phyloP scores from a whole-genome alignment of 2,888 invertebrate genomes.

The Lithophane socia region DNA sequence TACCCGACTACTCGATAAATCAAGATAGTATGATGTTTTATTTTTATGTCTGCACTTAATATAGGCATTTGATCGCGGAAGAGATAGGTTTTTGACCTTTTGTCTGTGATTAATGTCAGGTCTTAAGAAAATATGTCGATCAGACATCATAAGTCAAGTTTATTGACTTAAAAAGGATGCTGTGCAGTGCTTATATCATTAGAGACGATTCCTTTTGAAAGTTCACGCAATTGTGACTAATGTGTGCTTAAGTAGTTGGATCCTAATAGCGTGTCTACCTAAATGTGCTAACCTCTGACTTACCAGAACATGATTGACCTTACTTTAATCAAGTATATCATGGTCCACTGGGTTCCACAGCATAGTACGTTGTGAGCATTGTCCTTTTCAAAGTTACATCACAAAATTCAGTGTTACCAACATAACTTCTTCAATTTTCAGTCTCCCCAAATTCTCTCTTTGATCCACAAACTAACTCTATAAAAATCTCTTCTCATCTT shows the following conservation, averaged over 20 bases:
- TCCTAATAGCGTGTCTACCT: slow-evolving; percentile 26
- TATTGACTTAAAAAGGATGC: slow-evolving; percentile 45
- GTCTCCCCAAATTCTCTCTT: not conserved
- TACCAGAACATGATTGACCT: not conserved
- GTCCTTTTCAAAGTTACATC: not conserved
- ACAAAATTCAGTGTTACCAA: not conserved
- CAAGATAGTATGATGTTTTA: slow-evolving; percentile 55
- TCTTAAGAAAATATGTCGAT: slow-evolving; percentile 40
- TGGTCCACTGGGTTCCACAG: too few species aligned
- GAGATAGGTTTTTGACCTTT: slow-evolving; percentile 12
- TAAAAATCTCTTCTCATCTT: not conserved
- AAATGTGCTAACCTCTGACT: not conserved
- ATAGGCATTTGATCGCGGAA: slow-evolving; percentile 54
- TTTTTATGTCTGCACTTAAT: slow-evolving; percentile 53
- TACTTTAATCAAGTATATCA: not conserved
- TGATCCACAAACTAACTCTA: not conserved
- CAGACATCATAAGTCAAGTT: slow-evolving; percentile 33
- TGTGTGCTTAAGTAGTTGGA: slow-evolving; percentile 36
- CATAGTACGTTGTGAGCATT: not conserved
- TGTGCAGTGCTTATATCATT: slow-evolving; percentile 43
- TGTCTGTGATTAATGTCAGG: slow-evolving; percentile 32
- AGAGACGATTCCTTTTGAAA: slow-evolving; percentile 34
- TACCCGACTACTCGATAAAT: slow-evolving; percentile 50
- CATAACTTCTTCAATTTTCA: not conserved
- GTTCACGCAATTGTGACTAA: slow-evolving; percentile 47